Percentiles rank a stretch among this genome's conserved stretches.
These are phyloP conservation scores for Leptinotarsa peninsularis DNA, from an alignment of 2,888 invertebrate genomes.

Conservation along the genomic window DNA sequence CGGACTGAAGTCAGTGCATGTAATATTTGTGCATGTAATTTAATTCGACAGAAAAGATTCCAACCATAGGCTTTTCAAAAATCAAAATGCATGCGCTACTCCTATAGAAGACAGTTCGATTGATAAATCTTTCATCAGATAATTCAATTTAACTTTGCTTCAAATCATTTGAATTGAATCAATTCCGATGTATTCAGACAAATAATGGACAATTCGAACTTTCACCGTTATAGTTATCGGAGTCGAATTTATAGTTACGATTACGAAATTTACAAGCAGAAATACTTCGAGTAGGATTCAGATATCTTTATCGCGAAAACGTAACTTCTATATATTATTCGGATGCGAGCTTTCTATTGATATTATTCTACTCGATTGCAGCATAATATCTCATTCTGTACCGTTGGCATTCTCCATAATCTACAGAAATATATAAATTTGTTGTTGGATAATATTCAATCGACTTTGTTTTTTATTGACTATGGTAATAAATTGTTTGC, in stretches of 20 bases:
- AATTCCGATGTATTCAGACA: conserved; percentile 35
- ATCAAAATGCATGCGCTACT: no score
- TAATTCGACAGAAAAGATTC: no score
- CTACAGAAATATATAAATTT: not conserved
- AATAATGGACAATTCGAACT: conserved; percentile 39
- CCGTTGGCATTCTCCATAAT: conserved; percentile 13
- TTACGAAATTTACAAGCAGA: conserved; percentile 36
- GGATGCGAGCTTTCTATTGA: conserved; percentile 22
- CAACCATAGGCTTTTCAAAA: no score
- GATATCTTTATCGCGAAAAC: conserved; percentile 28
- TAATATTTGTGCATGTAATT: no score
- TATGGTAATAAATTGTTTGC: conserved; percentile 2
- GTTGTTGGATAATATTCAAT: conserved; percentile 4
- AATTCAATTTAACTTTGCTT: conserved; percentile 12
- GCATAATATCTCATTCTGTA: conserved; percentile 5
- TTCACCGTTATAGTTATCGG: conserved; percentile 39
- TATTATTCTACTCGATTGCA: conserved; percentile 13
- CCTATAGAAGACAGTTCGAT: no score
- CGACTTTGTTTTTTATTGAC: conserved; percentile 3
- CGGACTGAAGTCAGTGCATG: no score
- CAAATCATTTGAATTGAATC: conserved; percentile 33
- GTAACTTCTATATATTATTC: conserved; percentile 26
- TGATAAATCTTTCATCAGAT: not conserved
- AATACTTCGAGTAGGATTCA: conserved; percentile 27
- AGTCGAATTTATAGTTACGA: conserved; percentile 39